Evolutionary conservation across 1,140 invertebrate species (phyloP).

Genomic region (Hypothenemus hampei): DNA sequence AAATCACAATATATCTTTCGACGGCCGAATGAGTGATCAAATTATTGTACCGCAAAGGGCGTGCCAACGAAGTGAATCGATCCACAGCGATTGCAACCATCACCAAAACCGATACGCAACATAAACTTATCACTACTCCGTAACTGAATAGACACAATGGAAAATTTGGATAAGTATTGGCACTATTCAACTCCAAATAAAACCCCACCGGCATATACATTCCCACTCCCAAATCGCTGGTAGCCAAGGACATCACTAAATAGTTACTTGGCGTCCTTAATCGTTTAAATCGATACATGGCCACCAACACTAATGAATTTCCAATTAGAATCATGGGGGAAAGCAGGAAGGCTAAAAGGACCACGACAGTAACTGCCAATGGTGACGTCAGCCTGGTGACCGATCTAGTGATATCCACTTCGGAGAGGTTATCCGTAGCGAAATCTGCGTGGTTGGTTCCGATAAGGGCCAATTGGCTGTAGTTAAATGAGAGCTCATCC

Average conservation of each 20-base stretch:
- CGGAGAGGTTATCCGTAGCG: constrained; percentile 31
- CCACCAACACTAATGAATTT: constrained; percentile 55
- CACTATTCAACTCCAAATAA: constrained; percentile 53
- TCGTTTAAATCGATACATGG: constrained; percentile 57
- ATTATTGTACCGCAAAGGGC: constrained; percentile 58
- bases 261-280: constrained; percentile 64
- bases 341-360: constrained; percentile 53
- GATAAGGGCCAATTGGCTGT: constrained; percentile 34
- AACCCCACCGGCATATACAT: constrained; percentile 66
- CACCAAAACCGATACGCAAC: constrained; percentile 59
- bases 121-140: constrained; percentile 56
- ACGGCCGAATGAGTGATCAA: constrained; percentile 59
- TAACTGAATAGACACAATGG: constrained; percentile 56
- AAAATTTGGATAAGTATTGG: constrained; percentile 44
- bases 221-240: constrained; percentile 69
- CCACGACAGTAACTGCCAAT: constrained; percentile 48
- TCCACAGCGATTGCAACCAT: constrained; percentile 63
- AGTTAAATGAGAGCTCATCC: constrained; percentile 34
- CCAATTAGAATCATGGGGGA: constrained; percentile 54
- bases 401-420: constrained; percentile 35
- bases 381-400: constrained; percentile 41
- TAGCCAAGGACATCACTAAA: constrained; percentile 66
- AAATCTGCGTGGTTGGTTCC: constrained; percentile 33
- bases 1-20: constrained; percentile 53
- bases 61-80: constrained; percentile 58